These are phyloP conservation scores for Hydropsyche tenuis DNA, from an alignment of 1,140 invertebrate genomes.

Conservation along the genomic window DNA sequence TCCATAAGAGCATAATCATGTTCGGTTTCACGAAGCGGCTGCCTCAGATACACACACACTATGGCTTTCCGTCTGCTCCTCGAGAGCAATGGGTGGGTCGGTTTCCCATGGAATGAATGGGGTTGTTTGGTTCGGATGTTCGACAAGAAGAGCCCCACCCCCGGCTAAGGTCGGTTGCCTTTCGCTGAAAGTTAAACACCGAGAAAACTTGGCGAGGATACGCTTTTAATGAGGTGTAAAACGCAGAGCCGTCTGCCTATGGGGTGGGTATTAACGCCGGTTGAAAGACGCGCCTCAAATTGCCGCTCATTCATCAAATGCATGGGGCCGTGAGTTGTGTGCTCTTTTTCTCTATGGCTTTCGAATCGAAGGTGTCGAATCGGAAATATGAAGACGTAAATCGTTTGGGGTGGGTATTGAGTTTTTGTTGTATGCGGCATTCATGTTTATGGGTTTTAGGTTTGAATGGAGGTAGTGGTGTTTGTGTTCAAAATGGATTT, in stretches of 20 bases:
- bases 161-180: not conserved
- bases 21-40: slow-evolving; percentile 36
- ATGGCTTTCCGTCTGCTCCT: not conserved
- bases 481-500: too few relatives aligned
- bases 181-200: not conserved
- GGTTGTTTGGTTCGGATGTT: not conserved
- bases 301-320: not conserved
- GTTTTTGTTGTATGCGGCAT: too few relatives aligned
- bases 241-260: not conserved
- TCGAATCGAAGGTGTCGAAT: not conserved
- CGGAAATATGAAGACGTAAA: not conserved
- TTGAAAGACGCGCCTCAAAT: not conserved
- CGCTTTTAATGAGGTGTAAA: slow-evolving; percentile 26
- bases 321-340: too few relatives aligned
- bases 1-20: slow-evolving; percentile 47
- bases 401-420: not conserved
- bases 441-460: too few relatives aligned
- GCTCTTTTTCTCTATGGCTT: too few relatives aligned
- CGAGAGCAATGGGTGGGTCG: too few relatives aligned
- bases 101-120: not conserved
- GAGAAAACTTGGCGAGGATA: slow-evolving; percentile 11
- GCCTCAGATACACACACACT: slow-evolving; percentile 24
- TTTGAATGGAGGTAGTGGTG: too few relatives aligned
- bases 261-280: not conserved
- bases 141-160: not conserved